A percentile compares a stretch with the other conserved stretches of the same genome.
Evolutionary conservation across 2,113 vertebrate genomes (phyloP).

Genomic region (Calonectris borealis): DNA sequence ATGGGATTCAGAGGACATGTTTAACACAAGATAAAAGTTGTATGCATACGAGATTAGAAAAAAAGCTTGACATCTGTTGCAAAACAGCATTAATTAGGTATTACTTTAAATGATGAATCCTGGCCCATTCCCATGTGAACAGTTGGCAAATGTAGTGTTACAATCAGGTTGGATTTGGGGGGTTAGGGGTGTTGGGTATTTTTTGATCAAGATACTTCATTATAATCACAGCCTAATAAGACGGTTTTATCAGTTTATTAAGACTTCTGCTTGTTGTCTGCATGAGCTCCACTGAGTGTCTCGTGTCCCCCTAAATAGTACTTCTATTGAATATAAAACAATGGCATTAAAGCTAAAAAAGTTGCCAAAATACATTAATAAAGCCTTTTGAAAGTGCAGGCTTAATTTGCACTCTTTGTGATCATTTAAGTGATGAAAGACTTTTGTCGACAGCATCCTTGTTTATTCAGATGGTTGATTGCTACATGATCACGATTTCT

Average conservation of each 20-base stretch:
- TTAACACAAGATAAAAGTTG: conserved; percentile 18
- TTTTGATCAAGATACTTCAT: conserved; percentile 64
- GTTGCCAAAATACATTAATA: neutral
- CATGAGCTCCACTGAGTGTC: neutral
- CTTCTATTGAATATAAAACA: neutral
- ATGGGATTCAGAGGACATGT: neutral
- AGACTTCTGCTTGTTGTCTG: neutral
- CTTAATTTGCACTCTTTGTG: neutral
- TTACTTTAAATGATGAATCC: conserved; percentile 67
- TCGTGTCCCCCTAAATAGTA: neutral
- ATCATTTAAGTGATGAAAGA: neutral
- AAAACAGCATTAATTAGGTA: conserved; percentile 71
- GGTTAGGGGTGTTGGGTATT: neutral
- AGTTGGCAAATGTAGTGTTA: conserved; percentile 69
- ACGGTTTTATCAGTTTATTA: conserved; percentile 47
- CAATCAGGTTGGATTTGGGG: conserved; percentile 40
- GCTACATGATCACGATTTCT: neutral
- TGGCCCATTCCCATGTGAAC: conserved; percentile 70
- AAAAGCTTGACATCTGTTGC: conserved; percentile 69
- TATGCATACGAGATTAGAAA: neutral
- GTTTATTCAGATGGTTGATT: neutral
- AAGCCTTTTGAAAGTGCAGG: neutral
- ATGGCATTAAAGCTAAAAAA: neutral
- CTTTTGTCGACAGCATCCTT: neutral
- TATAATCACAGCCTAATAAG: conserved; percentile 51